A percentile compares a stretch with the other conserved stretches of the same genome.
Evolutionary conservation across 2,113 vertebrate species (phyloP).

Genomic region (Phaethon lepturus): DNA sequence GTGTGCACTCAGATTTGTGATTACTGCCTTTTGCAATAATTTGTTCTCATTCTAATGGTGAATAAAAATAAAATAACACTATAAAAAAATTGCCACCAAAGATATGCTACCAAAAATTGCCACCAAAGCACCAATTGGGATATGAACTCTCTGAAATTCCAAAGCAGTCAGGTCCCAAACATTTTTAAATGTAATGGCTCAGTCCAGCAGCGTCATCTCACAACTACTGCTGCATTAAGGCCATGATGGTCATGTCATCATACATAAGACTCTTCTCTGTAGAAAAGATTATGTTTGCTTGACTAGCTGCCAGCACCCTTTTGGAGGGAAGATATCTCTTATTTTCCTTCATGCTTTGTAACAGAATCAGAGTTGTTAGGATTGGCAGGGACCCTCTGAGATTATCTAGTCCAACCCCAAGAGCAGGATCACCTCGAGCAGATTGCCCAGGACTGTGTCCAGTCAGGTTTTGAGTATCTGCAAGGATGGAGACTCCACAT

Average conservation of each 20-base stretch:
- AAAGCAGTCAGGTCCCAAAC: not conserved
- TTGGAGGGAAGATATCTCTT: not conserved
- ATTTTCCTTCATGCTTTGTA: not conserved
- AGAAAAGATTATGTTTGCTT: not conserved
- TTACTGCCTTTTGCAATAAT: not conserved
- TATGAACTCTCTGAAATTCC: not conserved
- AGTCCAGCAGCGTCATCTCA: not conserved
- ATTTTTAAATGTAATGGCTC: not conserved
- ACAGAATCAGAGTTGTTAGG: not conserved
- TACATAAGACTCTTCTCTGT: not conserved
- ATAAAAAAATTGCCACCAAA: not conserved
- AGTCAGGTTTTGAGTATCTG: not conserved
- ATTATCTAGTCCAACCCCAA: not conserved
- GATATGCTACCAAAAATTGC: too few relatives aligned
- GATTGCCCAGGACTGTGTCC: not conserved
- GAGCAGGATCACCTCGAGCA: rapidly evolving
- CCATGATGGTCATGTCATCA: not conserved
- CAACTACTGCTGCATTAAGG: not conserved
- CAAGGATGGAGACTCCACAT: not conserved
- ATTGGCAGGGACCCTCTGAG: not conserved
- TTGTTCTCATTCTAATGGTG: not conserved
- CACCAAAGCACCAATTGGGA: not conserved
- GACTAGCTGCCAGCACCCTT: not conserved
- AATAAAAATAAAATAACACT: not conserved
- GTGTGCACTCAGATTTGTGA: not conserved